These are phyloP conservation scores for Pissodes strobi DNA, from an alignment of 1,140 invertebrate species.

Conservation along the genomic window DNA sequence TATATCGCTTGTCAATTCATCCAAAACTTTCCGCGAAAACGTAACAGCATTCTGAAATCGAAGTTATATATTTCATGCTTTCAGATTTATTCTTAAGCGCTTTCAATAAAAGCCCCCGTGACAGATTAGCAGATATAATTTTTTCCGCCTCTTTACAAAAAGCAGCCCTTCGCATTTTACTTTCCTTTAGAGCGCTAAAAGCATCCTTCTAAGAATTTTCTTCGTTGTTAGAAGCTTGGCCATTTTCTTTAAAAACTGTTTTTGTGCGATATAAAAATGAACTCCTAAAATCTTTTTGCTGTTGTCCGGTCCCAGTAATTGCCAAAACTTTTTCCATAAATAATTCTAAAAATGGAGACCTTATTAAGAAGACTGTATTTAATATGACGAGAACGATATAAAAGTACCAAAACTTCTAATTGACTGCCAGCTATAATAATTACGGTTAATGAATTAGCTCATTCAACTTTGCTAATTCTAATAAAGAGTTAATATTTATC, in stretches of 20 bases:
- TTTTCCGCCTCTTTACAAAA: background rate
- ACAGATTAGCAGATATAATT: background rate
- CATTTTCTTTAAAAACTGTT: constrained; percentile 2
- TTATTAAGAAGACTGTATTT: background rate
- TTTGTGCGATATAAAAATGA: constrained; percentile 13
- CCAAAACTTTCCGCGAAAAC: no score
- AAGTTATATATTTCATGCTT: no score
- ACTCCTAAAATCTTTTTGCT: constrained; percentile 17
- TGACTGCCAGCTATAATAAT: no score
- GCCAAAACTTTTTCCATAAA: constrained; percentile 17
- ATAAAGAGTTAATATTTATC: background rate
- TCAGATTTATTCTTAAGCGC: no score
- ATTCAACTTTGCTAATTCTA: no score
- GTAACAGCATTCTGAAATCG: no score
- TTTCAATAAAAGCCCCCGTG: no score
- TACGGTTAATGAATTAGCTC: no score
- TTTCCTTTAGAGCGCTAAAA: background rate
- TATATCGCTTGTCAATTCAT: no score
- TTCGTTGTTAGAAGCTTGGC: background rate
- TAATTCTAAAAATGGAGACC: background rate
- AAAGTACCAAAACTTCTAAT: constrained; percentile 14
- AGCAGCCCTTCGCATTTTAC: background rate
- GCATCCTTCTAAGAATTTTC: background rate
- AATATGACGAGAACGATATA: constrained; percentile 6
- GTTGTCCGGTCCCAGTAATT: constrained; percentile 15